These are phyloP conservation scores for Tineola bisselliella DNA, from an alignment of 2,888 invertebrate species.

Conservation along the genomic window DNA sequence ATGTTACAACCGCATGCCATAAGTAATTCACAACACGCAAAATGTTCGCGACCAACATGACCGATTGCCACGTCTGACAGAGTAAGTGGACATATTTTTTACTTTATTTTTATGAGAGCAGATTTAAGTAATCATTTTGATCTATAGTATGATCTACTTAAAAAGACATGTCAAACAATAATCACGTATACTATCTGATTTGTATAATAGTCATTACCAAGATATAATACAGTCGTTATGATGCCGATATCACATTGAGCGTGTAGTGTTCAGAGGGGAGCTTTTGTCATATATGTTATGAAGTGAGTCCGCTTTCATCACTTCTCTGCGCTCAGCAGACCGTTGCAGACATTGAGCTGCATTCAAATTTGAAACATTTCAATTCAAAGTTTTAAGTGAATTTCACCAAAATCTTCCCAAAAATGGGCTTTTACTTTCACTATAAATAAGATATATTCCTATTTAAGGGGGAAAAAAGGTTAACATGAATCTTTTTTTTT, in stretches of 20 bases:
- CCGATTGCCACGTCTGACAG: background rate
- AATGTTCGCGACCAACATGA: background rate
- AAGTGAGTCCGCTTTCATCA: background rate
- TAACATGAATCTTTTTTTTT: background rate
- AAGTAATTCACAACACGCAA: background rate
- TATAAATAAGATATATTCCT: no score
- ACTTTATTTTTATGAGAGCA: background rate
- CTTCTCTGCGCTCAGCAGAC: background rate
- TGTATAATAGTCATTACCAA: no score
- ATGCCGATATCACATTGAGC: no score
- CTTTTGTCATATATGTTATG: conserved; percentile 1
- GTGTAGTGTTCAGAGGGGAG: background rate
- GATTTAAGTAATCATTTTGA: no score
- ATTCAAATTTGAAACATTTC: background rate
- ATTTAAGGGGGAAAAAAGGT: background rate
- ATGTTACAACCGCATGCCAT: background rate
- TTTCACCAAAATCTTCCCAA: background rate
- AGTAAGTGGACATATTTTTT: background rate
- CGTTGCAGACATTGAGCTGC: background rate
- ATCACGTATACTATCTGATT: no score
- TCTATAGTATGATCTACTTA: no score
- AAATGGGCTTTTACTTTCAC: no score
- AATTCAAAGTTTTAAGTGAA: background rate
- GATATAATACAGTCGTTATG: no score
- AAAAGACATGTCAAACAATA: no score